phyloP scores from a whole-genome alignment of 2,888 invertebrate genomes.

The Ametastegia equiseti region DNA sequence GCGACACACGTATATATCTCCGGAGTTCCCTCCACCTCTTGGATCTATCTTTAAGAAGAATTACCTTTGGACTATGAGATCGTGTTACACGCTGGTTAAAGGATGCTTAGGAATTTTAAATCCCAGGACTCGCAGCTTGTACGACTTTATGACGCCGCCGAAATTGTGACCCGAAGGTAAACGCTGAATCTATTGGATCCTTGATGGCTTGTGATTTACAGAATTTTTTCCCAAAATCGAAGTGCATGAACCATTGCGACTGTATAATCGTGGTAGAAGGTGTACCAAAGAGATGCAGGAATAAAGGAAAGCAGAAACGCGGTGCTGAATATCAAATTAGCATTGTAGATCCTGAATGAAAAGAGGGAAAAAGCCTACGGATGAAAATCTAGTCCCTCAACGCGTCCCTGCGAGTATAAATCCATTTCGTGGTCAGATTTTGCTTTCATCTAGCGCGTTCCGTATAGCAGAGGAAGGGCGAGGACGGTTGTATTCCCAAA shows the following conservation, averaged over 20 bases:
- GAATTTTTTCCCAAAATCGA: neutral
- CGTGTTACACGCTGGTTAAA: constrained; percentile 47
- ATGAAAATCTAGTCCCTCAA: constrained; percentile 55
- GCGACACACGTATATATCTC: constrained; percentile 25
- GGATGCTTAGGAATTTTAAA: constrained; percentile 41
- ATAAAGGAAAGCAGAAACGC: neutral
- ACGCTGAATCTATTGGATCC: neutral
- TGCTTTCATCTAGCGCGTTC: constrained; percentile 71
- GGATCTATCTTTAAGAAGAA: constrained; percentile 45
- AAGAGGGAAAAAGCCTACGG: neutral
- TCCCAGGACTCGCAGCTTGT: neutral
- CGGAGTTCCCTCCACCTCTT: neutral
- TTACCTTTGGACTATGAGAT: constrained; percentile 34
- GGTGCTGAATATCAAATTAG: neutral
- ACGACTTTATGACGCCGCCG: constrained; percentile 23
- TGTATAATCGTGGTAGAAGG: neutral
- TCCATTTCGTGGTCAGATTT: constrained; percentile 71
- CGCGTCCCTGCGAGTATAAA: constrained; percentile 64
- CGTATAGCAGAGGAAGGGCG: constrained; percentile 61
- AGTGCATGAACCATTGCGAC: neutral
- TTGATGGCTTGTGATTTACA: neutral
- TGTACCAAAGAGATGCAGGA: neutral
- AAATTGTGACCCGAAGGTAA: constrained; percentile 1
- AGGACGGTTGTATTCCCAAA: constrained; percentile 72
- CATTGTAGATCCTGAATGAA: neutral